Evolutionary conservation across 2,888 invertebrate genomes (phyloP).

Genomic region (Drosophila leonis): DNA sequence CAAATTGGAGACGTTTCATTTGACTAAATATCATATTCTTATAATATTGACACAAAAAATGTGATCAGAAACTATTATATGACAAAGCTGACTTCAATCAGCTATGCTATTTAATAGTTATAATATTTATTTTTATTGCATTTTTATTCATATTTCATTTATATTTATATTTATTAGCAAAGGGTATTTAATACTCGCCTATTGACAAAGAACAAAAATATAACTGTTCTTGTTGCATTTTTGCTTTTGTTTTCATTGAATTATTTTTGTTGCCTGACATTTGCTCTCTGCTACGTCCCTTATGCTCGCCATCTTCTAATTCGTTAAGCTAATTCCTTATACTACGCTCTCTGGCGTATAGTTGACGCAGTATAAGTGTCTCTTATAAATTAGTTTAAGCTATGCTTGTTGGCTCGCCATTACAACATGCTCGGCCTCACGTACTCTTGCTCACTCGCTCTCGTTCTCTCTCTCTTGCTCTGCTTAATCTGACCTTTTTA

Average conservation of each 20-base stretch:
- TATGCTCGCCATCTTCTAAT: neutral
- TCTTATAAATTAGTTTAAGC: neutral
- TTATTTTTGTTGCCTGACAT: neutral
- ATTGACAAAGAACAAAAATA: neutral
- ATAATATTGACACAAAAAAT: neutral
- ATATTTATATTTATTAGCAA: too few species aligned
- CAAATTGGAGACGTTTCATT: neutral
- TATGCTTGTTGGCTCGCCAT: neutral
- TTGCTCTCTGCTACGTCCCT: neutral
- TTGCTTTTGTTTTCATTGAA: slow-evolving; percentile 8
- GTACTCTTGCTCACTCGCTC: neutral
- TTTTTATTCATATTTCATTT: neutral
- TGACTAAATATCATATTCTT: neutral
- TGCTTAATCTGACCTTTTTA: slow-evolving; percentile 14
- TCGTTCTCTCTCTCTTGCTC: neutral
- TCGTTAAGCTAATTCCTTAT: neutral
- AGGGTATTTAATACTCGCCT: neutral
- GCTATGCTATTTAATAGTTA: neutral
- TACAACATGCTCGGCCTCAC: neutral
- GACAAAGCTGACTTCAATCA: neutral
- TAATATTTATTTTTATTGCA: neutral
- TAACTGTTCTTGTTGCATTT: neutral
- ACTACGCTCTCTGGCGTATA: neutral
- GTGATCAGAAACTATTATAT: neutral
- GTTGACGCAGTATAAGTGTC: neutral